Base-by-base conservation (phyloP, 2,888 invertebrate species). In the Laspeyria flexula region DNA sequence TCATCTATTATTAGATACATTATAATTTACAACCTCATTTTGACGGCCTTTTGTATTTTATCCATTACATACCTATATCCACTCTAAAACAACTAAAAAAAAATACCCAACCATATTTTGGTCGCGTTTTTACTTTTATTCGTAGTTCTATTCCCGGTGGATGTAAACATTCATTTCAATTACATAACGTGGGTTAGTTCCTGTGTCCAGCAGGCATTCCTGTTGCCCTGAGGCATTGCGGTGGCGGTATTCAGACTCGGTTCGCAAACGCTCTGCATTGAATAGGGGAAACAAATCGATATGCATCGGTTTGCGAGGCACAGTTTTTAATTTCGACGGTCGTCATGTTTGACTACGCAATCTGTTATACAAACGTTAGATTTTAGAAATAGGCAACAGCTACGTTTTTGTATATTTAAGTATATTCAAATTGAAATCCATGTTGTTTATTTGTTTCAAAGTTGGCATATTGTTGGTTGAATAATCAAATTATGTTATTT, bases 311-410 rank as follows among this genome's bases (percentile, higher is more conserved):
- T 54, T 44, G 41, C 49, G 37, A 54, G 62, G 64, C 57, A 60
- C 18, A 16, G 63, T 64, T 75, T 78, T 81, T 75, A 71, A 79
- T 77, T 77, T 67, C 64, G 63, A 57, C 61, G 60, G 43, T 64
- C 57, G 63, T 60, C 63, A 63, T 60, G 58, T 60, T 40, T 41
- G 43, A 52, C 44, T 44, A 38, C 39, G 33, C 46, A 53, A 52
- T 51, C 43, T 11, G 39, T 39, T 63, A 30, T 53, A 53, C 44
- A 50, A 66, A 49, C 51, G 49, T 44, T 55, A 41, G 47, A 47
- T 49, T 57, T 55, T 51, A 44, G 40, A 55, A 48, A 55, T 44
- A 30, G 18, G 33, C 38, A 39, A 30, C 11, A 30, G 5, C 11
- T 6, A 27, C 27, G 27, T 21, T 21, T 21, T 21, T n/a, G n/a